These are phyloP conservation scores for Crenichthys baileyi DNA, from an alignment of 2,797 vertebrate genomes.

Conservation along the genomic window DNA sequence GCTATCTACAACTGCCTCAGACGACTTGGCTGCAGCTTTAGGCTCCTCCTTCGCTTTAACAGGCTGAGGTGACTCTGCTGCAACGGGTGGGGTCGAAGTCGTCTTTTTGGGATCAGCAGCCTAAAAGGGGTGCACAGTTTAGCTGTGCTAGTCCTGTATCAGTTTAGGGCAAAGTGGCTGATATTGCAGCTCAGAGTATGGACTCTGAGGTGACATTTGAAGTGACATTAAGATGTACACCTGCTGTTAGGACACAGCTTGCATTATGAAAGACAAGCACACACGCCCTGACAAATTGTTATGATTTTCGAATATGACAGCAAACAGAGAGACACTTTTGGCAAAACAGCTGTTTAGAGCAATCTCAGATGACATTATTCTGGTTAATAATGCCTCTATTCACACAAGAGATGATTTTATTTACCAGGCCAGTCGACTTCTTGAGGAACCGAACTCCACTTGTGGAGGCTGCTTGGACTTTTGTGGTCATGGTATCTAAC, in stretches of 20 bases:
- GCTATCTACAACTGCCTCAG: slow-evolving; percentile 67
- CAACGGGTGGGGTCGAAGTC: slow-evolving; percentile 47
- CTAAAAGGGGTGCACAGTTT: slow-evolving; percentile 46
- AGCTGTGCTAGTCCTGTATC: neutral
- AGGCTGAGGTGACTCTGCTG: slow-evolving; percentile 53
- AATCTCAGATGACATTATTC: slow-evolving; percentile 53
- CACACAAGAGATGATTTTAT: slow-evolving; percentile 49
- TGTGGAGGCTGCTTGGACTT: slow-evolving; percentile 71
- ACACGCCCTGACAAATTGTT: slow-evolving; percentile 22
- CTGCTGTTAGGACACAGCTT: slow-evolving; percentile 46
- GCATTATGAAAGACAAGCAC: slow-evolving; percentile 27
- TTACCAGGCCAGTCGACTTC: slow-evolving; percentile 75
- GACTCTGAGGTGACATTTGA: slow-evolving; percentile 17
- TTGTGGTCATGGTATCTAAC: slow-evolving; percentile 76
- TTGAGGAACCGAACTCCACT: slow-evolving; percentile 73
- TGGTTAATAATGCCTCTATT: slow-evolving; percentile 64
- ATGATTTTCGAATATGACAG: slow-evolving; percentile 23
- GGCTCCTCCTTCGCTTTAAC: slow-evolving; percentile 78
- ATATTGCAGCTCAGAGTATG: neutral
- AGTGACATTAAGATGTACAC: slow-evolving; percentile 27
- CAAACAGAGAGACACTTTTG: slow-evolving; percentile 20
- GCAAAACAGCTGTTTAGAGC: slow-evolving; percentile 32
- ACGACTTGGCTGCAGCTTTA: slow-evolving; percentile 67
- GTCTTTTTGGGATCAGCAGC: slow-evolving; percentile 73
- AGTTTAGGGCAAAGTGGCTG: neutral